These are phyloP conservation scores for Zosterops hypoxanthus DNA, from an alignment of 2,113 vertebrate species.

Conservation along the genomic window DNA sequence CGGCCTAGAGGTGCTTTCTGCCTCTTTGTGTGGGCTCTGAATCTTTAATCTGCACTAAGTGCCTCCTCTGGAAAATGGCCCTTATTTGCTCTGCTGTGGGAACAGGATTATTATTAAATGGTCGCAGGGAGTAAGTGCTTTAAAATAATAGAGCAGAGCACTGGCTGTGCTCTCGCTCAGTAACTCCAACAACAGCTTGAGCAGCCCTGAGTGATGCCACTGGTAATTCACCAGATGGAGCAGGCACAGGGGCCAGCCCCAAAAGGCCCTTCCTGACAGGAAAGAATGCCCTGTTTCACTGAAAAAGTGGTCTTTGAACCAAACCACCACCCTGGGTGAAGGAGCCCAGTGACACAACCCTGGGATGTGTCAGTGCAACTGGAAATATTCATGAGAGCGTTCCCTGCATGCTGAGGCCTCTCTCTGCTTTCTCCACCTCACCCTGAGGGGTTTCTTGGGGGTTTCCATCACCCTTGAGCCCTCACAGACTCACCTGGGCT, in stretches of 20 bases:
- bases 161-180: background rate
- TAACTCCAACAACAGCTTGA: background rate
- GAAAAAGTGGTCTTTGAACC: background rate
- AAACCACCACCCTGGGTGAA: background rate
- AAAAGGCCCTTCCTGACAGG: background rate
- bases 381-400: fast-evolving
- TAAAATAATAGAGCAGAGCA: background rate
- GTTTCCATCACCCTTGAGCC: background rate
- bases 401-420: background rate
- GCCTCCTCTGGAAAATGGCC: background rate
- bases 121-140: background rate
- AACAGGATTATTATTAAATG: background rate
- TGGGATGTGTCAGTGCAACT: fast-evolving
- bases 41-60: background rate
- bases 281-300: background rate
- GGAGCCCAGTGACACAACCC: fast-evolving
- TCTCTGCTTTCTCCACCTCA: background rate
- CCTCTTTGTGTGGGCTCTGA: background rate
- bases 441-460: background rate
- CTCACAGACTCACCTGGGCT: background rate
- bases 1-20: background rate
- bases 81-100: background rate
- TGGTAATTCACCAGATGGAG: background rate
- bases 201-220: background rate
- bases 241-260: fast-evolving